phyloP scores from a whole-genome alignment of 2,797 vertebrate genomes.

The Uromys caudimaculatus region DNA sequence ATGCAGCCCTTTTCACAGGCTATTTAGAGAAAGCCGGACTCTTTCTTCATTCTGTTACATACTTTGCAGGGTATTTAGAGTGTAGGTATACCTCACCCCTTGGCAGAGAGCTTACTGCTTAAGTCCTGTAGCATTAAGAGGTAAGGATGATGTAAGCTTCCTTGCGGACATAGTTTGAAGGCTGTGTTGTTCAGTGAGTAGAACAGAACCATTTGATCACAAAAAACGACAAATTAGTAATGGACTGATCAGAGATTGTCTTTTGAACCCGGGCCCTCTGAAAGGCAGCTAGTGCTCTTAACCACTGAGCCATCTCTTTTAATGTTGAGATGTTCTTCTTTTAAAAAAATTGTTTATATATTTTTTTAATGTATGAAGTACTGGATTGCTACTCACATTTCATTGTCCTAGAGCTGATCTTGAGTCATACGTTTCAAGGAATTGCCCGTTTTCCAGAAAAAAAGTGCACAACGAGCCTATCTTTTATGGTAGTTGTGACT shows the following conservation, averaged over 20 bases:
- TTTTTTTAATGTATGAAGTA: neutral
- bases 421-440: neutral
- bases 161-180: neutral
- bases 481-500: neutral
- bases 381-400: neutral
- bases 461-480: neutral
- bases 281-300: neutral
- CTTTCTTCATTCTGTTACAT: neutral
- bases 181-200: neutral
- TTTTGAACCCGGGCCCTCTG: neutral
- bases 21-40: slow-evolving; percentile 1
- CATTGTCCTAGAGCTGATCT: neutral
- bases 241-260: slow-evolving; percentile 17
- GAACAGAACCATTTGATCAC: slow-evolving; percentile 27
- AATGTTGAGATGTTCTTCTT: neutral
- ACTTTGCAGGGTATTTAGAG: neutral
- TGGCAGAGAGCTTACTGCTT: neutral
- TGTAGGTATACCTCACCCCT: neutral
- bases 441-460: neutral
- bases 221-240: neutral
- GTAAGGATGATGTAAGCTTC: neutral
- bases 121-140: neutral
- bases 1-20: neutral
- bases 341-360: neutral
- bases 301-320: neutral